Evolutionary conservation across 2,113 vertebrate genomes (phyloP), one percentile per base, ranked within the genome.

Genomic region (Periophthalmodon schlosseri): DNA sequence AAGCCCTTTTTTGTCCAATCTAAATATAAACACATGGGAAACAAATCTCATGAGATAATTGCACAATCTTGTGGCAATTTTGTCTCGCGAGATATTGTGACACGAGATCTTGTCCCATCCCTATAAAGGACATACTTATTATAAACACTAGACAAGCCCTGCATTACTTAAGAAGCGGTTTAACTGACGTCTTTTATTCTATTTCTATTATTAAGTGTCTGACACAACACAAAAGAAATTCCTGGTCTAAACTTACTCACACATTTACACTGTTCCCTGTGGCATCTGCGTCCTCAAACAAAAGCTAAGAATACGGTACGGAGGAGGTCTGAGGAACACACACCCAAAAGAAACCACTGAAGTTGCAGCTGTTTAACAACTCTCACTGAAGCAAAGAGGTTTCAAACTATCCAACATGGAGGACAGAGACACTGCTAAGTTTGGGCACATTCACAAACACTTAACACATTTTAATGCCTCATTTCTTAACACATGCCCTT

Each of bases 281-380:
- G 13, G 68, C 63, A 74, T 76, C 57, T 57, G 70, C 13, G 60
- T 8, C 69, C 61, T 20, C 1, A 74, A 69, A 83, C 50, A 78
- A 73, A 78, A 47, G 68, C 58, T 77, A 61, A 74, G 74, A 79
- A 77, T 84, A 75, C 21, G 20, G 71, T 71, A 2, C 50, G 50
- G 70, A 64, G 23, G 69, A 68, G 71, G 71, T 70, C 84, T 73
- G 70, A 28, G 28, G 70, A 79, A 79, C 80, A 71, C 73, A 82
- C 64, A 65, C 47, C 49, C 77, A 71, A 74, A 47, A 79, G 72
- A 73, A 81, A 73, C 57, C 28, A 5, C 75, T 71, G 15, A 79
- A 84, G 76, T 73, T 75, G 76, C 84, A 69, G 85, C 79, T 88
- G 82, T 87, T 86, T 86, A 74, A 81, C 76, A 60, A 70, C 69